phyloP scores from a whole-genome alignment of 2,113 vertebrate species.

The Paracyprichromis sp. region DNA sequence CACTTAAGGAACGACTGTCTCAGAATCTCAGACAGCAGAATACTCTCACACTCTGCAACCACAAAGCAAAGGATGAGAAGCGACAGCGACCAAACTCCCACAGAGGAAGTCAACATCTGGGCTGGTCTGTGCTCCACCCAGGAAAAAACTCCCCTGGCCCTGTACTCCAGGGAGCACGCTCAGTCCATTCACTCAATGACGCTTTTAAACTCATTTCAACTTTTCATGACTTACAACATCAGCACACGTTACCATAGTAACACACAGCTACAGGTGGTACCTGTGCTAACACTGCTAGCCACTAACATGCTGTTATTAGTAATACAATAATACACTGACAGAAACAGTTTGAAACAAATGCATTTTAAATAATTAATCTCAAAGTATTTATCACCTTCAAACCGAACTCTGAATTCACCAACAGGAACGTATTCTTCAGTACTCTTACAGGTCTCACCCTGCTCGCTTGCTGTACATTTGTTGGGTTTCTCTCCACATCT shows the following conservation, averaged over 20 bases:
- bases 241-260: not conserved
- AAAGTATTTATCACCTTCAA: too few species aligned
- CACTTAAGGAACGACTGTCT: not conserved
- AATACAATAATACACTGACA: not conserved
- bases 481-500: not conserved
- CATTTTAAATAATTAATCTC: too few species aligned
- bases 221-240: not conserved
- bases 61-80: not conserved
- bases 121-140: not conserved
- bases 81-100: not conserved
- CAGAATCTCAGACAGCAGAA: not conserved
- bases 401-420: not conserved
- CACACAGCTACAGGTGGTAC: not conserved
- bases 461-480: not conserved
- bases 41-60: not conserved
- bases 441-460: not conserved
- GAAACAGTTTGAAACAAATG: not conserved
- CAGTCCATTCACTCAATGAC: not conserved
- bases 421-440: not conserved
- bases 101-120: not conserved
- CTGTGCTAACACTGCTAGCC: not conserved
- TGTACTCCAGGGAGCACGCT: not conserved
- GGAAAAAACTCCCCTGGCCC: not conserved
- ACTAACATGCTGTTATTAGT: not conserved
- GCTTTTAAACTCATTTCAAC: not conserved